Base-by-base conservation (phyloP, 2,888 invertebrate genomes). In the Orthonevra nobilis region DNA sequence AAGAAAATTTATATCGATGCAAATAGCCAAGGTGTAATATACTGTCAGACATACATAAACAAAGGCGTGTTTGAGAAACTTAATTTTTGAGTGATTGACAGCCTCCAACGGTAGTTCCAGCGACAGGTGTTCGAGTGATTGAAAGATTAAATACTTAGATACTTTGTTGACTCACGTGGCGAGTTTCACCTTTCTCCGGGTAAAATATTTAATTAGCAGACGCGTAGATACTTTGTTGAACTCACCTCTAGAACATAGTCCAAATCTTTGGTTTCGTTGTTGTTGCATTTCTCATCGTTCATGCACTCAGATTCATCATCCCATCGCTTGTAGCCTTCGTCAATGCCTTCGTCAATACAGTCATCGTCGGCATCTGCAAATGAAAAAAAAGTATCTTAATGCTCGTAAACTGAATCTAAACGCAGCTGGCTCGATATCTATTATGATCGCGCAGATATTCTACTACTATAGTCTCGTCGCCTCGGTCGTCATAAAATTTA, bases 331-430 rank as follows among this genome's bases (percentile, higher is more conserved):
- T 92, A 93, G 83, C 91, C 91, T 84, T 94, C 94, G 70, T 93
- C 93, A 1, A 95, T 94, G 89, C 96, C 96, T 83, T 95, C 91
- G 89, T 96, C 97, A 86, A 96, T 96, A 79, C 96, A 96, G 89
- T 96, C 96, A 88, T 96, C 96, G 85, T 96, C 94, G 7, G 92
- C 93, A 89, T 94, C 94, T 85, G 90, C 7, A 85, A 86, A 36
- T 7, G 17, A 30, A 61, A 50, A 52, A 48, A 46, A 73, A 40
- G 32, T 23, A 56, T 19, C 30, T 36, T 23, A 50, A 28, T 23
- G 36, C 20, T 60, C 48, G 60, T 42, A 50, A 50, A 23, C 44
- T 10, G 23, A 23, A 52, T 64, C 32, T 15, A 1, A 52, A 32
- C 52, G 64, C 64, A 54, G 32, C 64, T 28, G 36, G 28, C 19